Evolutionary conservation across 2,888 invertebrate species (phyloP).

Genomic region (Palloptera scutellata): DNA sequence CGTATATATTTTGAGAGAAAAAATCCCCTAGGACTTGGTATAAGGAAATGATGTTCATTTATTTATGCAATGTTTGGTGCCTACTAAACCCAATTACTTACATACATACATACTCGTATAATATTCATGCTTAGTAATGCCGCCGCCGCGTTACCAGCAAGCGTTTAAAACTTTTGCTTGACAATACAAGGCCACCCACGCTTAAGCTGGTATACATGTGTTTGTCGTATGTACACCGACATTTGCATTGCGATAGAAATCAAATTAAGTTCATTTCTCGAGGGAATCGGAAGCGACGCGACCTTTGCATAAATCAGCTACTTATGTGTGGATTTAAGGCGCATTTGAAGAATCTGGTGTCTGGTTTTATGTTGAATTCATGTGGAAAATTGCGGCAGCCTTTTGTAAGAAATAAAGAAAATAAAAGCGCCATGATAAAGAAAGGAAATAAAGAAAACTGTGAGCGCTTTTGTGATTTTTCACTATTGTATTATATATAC

Average conservation of each 20-base stretch:
- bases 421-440: neutral
- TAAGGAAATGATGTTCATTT: too few relatives aligned
- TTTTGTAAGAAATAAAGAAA: neutral
- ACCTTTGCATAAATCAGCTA: constrained; percentile 11
- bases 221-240: neutral
- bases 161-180: neutral
- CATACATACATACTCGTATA: too few relatives aligned
- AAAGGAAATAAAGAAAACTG: too few relatives aligned
- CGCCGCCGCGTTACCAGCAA: neutral
- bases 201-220: neutral
- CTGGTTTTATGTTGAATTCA: constrained; percentile 1
- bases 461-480: too few relatives aligned
- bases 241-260: constrained; percentile 17
- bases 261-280: constrained; percentile 23
- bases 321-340: constrained; percentile 9
- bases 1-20: too few relatives aligned
- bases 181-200: neutral
- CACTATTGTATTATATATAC: too few relatives aligned
- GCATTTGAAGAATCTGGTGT: neutral
- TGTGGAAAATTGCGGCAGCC: constrained; percentile 7
- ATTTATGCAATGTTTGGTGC: too few relatives aligned
- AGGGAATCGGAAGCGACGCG: neutral
- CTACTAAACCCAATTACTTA: too few relatives aligned
- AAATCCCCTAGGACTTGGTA: too few relatives aligned
- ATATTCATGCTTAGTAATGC: too few relatives aligned